Evolutionary conservation across 2,888 invertebrate species (phyloP).

Genomic region (Parnassius glacialis): DNA sequence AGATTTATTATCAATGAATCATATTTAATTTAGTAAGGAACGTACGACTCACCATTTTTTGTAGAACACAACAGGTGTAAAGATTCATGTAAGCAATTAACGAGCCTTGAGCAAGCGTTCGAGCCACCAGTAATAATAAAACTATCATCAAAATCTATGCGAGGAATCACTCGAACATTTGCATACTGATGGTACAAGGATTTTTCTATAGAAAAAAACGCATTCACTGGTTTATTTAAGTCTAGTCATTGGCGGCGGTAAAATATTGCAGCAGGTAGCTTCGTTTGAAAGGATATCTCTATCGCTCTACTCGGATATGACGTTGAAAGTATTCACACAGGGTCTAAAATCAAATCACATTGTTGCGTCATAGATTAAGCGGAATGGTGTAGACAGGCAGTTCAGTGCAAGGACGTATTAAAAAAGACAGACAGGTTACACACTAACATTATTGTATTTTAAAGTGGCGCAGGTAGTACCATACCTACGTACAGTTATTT

Average conservation of each 20-base stretch:
- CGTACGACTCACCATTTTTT: no score
- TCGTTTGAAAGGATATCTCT: conserved; percentile 53
- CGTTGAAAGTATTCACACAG: conserved; percentile 52
- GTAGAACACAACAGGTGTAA: no score
- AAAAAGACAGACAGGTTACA: no score
- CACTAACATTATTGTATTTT: no score
- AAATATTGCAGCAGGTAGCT: conserved; percentile 40
- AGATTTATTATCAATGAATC: no score
- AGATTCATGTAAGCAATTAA: no score
- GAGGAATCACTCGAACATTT: conserved; percentile 4
- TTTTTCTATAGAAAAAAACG: conserved; percentile 11
- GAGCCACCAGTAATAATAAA: no score
- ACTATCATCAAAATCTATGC: not conserved
- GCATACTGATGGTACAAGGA: conserved; percentile 19
- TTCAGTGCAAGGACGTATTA: no score
- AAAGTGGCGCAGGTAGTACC: no score
- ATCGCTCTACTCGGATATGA: conserved; percentile 47
- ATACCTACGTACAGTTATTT: no score
- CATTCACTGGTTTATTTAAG: conserved; percentile 18
- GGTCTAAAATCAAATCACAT: conserved; percentile 53
- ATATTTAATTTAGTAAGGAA: no score
- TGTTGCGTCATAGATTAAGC: conserved; percentile 40
- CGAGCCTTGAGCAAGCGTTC: no score
- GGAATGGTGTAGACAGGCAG: conserved; percentile 29
- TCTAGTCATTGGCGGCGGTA: conserved; percentile 25